Evolutionary conservation across 1,140 invertebrate genomes (phyloP), one percentile per base, ranked within the genome.

Genomic region (Aphaenogaster rudis): DNA sequence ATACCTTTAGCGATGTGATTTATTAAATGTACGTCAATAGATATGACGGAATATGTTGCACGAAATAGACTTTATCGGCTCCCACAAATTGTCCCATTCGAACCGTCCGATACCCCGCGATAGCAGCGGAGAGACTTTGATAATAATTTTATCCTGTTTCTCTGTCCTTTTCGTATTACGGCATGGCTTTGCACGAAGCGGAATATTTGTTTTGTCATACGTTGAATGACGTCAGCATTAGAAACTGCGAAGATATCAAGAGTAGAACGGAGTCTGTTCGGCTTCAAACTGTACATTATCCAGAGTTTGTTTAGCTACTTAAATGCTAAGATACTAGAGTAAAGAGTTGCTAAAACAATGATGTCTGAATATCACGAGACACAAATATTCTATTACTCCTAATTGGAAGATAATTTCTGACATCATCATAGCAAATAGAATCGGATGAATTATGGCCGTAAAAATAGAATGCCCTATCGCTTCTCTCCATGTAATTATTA

Each of bases 111-210:
- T 80, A 42, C 21, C 13, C 33, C 1, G 48, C 33, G 11, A 21
- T 36, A 48, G 36, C 5, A 33, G n/a, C 13, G 15, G 15, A 82
- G 17, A 82, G 13, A 36, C 17, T 67, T 17, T 15, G 36, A 81
- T 82, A 74, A 61, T 33, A 28, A 28, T 28, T 28, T 84, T 50
- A 39, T 36, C 17, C 0, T 7, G 3, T 63, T 21, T 82, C 42
- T 59, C 28, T 82, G 11, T 72, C 42, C 57, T 74, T 28, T 39
- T 59, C 54, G 8, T 71, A 42, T n/a, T 74, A 15, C 17, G 13
- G 67, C 72, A 84, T 84, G 54, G 80, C 80, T 84, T 84, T 84
- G 80, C 80, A 84, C 80, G 80, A 74, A 84, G 48, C 48, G 3
- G n/a, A 76, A 74, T 39, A 63, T 74, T 17, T 84, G 15, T 84